phyloP scores from a whole-genome alignment of 2,888 invertebrate species.

The Amblyjoppa fuscipennis region DNA sequence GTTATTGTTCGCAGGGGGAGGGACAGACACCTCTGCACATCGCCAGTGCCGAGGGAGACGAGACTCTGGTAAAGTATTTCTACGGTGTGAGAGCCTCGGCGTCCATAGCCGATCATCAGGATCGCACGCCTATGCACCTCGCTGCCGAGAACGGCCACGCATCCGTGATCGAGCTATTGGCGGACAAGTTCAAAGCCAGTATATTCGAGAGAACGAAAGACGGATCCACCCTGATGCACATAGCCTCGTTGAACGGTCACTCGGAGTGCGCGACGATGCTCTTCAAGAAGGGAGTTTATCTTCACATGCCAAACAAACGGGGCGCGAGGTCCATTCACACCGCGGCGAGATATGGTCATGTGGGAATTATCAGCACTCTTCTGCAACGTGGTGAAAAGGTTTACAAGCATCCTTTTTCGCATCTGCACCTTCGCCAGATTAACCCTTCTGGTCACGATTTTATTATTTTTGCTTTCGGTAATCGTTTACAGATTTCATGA shows the following conservation, averaged over 20 bases:
- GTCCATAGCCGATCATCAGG: constrained; percentile 97
- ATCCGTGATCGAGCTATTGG: constrained; percentile 96
- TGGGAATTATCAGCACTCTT: constrained; percentile 98
- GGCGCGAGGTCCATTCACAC: constrained; percentile 99
- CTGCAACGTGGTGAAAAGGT: constrained; percentile 98
- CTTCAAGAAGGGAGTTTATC: constrained; percentile 98
- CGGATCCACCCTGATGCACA: constrained; percentile 99
- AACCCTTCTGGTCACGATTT: neutral
- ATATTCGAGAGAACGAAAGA: constrained; percentile 98
- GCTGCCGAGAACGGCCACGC: constrained; percentile 99
- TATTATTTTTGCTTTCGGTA: neutral
- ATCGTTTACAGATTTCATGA: neutral
- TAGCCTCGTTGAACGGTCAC: constrained; percentile 98
- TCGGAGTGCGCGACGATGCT: constrained; percentile 99
- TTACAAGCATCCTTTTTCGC: constrained; percentile 35
- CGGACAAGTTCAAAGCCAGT: constrained; percentile 99
- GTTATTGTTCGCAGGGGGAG: constrained; percentile 87
- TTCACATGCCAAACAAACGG: constrained; percentile 99
- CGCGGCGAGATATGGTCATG: constrained; percentile 98
- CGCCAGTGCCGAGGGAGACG: constrained; percentile 98
- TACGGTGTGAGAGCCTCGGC: constrained; percentile 98
- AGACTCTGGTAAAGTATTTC: constrained; percentile 97
- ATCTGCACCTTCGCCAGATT: neutral
- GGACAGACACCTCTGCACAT: constrained; percentile 98
- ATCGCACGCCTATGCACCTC: constrained; percentile 98